Conservation (phyloP, 1,140 invertebrate species). For the Notospermus geniculatus region DNA sequence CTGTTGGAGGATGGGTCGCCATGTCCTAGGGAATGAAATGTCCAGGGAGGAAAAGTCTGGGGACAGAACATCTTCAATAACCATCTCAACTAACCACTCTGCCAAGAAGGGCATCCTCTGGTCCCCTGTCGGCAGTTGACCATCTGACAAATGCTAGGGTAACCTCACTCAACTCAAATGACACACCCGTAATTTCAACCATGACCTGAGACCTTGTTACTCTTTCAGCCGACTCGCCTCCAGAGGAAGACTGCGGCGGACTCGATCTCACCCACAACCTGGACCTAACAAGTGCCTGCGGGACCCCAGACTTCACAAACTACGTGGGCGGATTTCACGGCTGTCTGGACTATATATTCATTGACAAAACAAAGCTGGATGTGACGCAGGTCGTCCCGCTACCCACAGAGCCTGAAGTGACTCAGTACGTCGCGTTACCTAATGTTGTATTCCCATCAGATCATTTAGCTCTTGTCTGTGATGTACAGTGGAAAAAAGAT, state of each 20-base stretch:
- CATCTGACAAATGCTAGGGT: no score
- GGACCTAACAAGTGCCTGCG: constrained; percentile 55
- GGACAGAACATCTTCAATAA: no score
- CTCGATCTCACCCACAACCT: constrained; percentile 24
- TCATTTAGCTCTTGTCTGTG: constrained; percentile 82
- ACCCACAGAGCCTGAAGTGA: constrained; percentile 73
- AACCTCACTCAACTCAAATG: no score
- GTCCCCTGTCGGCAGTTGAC: no score
- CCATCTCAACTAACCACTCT: no score
- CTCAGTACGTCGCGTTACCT: constrained; percentile 71
- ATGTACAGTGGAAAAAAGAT: constrained; percentile 66
- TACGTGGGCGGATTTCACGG: constrained; percentile 78
- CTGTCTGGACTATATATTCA: constrained; percentile 89
- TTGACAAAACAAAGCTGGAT: constrained; percentile 64
- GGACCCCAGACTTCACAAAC: constrained; percentile 72
- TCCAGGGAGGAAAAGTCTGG: no score
- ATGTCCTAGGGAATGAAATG: no score
- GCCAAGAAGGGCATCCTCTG: no score
- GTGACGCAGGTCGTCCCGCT: constrained; percentile 74
- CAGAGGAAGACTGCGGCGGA: constrained; percentile 30
- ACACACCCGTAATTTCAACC: no score
- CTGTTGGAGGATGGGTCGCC: no score
- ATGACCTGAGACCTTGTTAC: no score
- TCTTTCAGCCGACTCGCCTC: constrained; percentile 9
- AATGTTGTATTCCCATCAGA: constrained; percentile 87